phyloP scores from a whole-genome alignment of 2,888 invertebrate species.

The Muschampia plurimacula region DNA sequence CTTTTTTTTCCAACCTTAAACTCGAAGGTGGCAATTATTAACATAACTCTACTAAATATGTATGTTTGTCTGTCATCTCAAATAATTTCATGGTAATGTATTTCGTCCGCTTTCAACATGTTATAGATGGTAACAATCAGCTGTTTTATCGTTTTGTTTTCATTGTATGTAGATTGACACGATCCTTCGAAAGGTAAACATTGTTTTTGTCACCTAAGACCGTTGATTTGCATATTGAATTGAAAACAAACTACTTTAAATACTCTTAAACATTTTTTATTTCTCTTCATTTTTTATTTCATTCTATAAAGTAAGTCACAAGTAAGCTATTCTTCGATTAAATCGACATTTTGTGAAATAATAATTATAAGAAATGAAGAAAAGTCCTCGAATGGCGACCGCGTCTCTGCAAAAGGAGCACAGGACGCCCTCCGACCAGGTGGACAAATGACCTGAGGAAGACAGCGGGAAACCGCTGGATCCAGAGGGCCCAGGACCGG shows the following conservation, averaged over 20 bases:
- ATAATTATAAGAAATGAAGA: too few relatives aligned
- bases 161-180: conserved; percentile 5
- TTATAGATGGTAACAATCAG: conserved; percentile 11
- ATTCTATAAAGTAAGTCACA: too few relatives aligned
- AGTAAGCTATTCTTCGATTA: too few relatives aligned
- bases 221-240: conserved; percentile 8
- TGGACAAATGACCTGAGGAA: too few relatives aligned
- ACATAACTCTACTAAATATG: conserved; percentile 32
- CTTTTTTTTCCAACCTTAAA: background rate
- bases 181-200: background rate
- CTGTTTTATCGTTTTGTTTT: conserved; percentile 6
- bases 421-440: too few relatives aligned
- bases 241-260: background rate
- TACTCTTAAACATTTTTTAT: too few relatives aligned
- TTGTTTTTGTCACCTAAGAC: conserved; percentile 15
- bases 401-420: too few relatives aligned
- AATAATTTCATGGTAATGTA: conserved; percentile 26
- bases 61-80: conserved; percentile 29
- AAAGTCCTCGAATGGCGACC: too few relatives aligned
- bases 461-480: too few relatives aligned
- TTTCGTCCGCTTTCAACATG: conserved; percentile 27
- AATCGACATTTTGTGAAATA: too few relatives aligned
- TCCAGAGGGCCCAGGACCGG: too few relatives aligned
- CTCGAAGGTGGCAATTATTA: conserved; percentile 25
- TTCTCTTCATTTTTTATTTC: too few relatives aligned